These are phyloP conservation scores for Novumbra hubbsi DNA, from an alignment of 2,797 vertebrate species.

Conservation along the genomic window DNA sequence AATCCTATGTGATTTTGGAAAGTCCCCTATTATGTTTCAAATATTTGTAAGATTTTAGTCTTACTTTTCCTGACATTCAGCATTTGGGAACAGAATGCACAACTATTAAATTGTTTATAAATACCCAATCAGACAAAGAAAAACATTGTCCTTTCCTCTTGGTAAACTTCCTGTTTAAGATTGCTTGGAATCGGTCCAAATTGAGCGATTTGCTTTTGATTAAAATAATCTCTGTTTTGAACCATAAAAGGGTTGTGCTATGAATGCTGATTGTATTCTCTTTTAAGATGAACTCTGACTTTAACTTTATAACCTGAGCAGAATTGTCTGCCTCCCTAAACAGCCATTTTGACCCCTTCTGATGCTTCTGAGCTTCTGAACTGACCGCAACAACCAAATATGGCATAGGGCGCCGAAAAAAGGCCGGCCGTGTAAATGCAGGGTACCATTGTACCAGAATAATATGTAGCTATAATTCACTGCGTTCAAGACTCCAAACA, in stretches of 20 bases:
- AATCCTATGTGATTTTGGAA: no score
- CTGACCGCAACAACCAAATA: constrained; percentile 26
- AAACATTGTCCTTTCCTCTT: constrained; percentile 35
- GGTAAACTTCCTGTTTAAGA: constrained; percentile 62
- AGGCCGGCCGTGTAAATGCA: no score
- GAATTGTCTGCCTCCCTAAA: background rate
- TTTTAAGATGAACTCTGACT: background rate
- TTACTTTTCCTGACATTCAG: background rate
- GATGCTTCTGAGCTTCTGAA: background rate
- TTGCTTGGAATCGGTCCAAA: constrained; percentile 43
- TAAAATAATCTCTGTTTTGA: constrained; percentile 27
- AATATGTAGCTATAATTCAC: no score
- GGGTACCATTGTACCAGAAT: no score
- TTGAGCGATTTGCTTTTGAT: constrained; percentile 41
- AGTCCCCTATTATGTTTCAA: no score
- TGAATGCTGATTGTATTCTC: background rate
- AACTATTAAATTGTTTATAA: constrained; percentile 51
- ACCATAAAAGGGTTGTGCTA: background rate
- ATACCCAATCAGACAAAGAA: constrained; percentile 9
- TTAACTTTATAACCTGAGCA: background rate
- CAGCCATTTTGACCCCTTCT: constrained; percentile 13
- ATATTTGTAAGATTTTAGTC: background rate
- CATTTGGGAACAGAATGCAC: constrained; percentile 55
- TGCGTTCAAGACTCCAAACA: no score
- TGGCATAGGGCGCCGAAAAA: no score